phyloP scores from a whole-genome alignment of 2,797 vertebrate genomes.

The Enteromius mattozi region DNA sequence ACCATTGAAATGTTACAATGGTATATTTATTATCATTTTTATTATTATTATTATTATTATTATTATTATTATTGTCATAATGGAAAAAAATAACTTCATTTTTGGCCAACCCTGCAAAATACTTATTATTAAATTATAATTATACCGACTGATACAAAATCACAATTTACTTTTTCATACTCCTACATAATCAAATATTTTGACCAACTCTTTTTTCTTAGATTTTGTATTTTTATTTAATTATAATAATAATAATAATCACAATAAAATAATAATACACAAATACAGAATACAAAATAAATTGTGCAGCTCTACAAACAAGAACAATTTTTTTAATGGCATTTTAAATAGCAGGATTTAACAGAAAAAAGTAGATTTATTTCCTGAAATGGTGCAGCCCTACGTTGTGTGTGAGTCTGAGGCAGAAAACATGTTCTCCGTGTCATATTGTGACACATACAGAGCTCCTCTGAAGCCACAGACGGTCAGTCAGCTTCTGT shows the following conservation, averaged over 20 bases:
- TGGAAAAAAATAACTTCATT: not conserved
- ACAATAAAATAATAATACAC: not conserved
- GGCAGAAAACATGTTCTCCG: not conserved
- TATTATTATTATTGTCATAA: not conserved
- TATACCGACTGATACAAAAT: not conserved
- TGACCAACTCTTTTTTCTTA: no score
- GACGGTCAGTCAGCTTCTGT: not conserved
- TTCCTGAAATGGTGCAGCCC: not conserved
- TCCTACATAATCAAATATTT: no score
- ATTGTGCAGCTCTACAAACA: not conserved
- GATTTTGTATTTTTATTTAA: not conserved
- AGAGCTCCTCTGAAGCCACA: constrained; percentile 1
- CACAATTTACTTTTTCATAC: no score
- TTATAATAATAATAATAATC: not conserved
- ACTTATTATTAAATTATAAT: not conserved
- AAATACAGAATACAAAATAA: no score
- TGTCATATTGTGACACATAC: not conserved
- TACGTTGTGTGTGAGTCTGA: not conserved
- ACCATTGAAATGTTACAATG: not conserved
- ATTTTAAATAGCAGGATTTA: not conserved
- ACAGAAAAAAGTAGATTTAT: not conserved
- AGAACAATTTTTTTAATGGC: not conserved
- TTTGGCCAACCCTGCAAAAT: not conserved
- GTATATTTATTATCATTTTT: no score
- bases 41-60: not conserved